These are phyloP conservation scores for Tinamus major DNA, from an alignment of 2,797 vertebrate species.

Conservation along the genomic window DNA sequence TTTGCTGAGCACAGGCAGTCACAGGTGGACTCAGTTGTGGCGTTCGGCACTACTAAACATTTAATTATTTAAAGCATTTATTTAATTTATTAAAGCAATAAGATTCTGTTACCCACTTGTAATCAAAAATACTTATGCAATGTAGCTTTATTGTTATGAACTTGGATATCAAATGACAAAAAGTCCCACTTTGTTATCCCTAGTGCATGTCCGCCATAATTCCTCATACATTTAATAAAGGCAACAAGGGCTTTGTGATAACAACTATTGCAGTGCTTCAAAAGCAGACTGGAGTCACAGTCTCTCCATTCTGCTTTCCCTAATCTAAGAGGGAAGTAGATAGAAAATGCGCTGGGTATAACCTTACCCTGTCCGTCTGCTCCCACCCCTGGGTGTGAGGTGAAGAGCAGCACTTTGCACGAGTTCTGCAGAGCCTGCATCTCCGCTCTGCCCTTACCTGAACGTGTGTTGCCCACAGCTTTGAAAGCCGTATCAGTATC, in stretches of 20 bases:
- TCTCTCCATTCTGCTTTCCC: not conserved
- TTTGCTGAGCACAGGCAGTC: not conserved
- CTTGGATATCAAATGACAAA: not conserved
- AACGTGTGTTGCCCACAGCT: not conserved
- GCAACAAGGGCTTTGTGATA: not conserved
- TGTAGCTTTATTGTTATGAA: not conserved
- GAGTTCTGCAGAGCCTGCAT: not conserved
- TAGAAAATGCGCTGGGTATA: not conserved
- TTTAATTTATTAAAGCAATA: not conserved
- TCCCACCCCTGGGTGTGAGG: not conserved
- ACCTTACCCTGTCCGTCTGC: not conserved
- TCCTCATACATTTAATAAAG: not conserved
- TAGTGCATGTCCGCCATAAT: fast-evolving
- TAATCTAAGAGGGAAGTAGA: not conserved
- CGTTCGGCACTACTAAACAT: not conserved
- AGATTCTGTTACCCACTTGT: not conserved
- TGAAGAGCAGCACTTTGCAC: not conserved
- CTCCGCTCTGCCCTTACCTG: not conserved
- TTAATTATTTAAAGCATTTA: not conserved
- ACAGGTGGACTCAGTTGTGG: not conserved
- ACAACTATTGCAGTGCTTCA: not conserved
- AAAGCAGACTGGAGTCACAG: not conserved
- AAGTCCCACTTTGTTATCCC: not conserved
- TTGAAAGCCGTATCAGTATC: not conserved
- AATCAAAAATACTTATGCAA: not conserved